A percentile compares a stretch with the other conserved stretches of the same genome.
These are phyloP conservation scores for Nebria salina DNA, from an alignment of 2,888 invertebrate species.

Conservation along the genomic window DNA sequence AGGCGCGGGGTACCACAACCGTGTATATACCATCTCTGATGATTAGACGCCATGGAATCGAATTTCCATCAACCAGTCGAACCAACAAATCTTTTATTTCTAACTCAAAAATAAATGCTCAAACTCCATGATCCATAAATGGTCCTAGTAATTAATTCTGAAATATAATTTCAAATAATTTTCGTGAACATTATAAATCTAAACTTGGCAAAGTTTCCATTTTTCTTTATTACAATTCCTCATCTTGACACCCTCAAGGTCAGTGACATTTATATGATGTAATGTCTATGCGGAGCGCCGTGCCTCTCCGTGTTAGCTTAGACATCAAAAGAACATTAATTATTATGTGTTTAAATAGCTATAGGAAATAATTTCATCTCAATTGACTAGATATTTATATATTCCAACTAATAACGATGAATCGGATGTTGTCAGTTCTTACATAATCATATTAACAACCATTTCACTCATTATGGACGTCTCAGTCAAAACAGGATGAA, in stretches of 20 bases:
- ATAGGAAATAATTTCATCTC: slow-evolving; percentile 1
- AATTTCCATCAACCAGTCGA: not conserved
- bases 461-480: not conserved
- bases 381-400: slow-evolving; percentile 1
- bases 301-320: not conserved
- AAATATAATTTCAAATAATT: not conserved
- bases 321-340: not conserved
- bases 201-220: not conserved
- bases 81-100: too few relatives aligned
- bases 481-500: not conserved
- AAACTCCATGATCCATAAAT: too few relatives aligned
- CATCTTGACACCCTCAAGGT: not conserved
- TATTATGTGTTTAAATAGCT: slow-evolving; percentile 1
- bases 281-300: slow-evolving; percentile 1
- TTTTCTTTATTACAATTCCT: not conserved
- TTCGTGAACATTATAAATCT: not conserved
- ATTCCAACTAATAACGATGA: not conserved
- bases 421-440: not conserved
- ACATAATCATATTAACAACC: not conserved
- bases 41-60: not conserved
- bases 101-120: too few relatives aligned
- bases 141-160: not conserved
- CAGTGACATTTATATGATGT: slow-evolving; percentile 1
- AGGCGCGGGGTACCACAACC: not conserved
- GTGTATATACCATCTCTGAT: not conserved